A percentile compares a stretch with the other conserved stretches of the same genome.
phyloP scores from a whole-genome alignment of 1,140 invertebrate species.

The Solenopsis invicta region DNA sequence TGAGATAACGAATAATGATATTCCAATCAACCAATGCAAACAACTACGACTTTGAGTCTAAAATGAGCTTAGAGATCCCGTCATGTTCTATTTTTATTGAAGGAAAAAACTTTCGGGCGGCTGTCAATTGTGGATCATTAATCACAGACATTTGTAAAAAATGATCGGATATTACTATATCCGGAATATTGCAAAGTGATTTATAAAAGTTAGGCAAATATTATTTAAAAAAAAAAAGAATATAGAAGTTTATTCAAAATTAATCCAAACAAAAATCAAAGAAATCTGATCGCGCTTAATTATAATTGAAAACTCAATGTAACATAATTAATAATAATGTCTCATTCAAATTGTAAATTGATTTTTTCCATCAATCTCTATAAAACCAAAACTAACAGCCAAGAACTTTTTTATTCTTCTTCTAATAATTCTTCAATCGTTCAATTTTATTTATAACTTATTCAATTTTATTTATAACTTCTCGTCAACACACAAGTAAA shows the following conservation, averaged over 20 bases:
- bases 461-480: too few relatives aligned
- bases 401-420: background rate
- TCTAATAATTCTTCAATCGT: background rate
- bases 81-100: conserved; percentile 48
- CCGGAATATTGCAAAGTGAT: background rate
- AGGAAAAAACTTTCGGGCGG: conserved; percentile 6
- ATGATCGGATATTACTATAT: background rate
- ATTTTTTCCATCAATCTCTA: background rate
- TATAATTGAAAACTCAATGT: conserved; percentile 11
- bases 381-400: background rate
- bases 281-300: background rate
- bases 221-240: too few relatives aligned
- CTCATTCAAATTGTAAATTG: background rate
- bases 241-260: conserved; percentile 11
- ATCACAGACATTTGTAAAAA: conserved; percentile 13
- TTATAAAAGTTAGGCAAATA: too few relatives aligned
- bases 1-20: background rate
- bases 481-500: too few relatives aligned
- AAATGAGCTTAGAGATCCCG: conserved; percentile 17
- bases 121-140: conserved; percentile 22
- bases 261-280: background rate
- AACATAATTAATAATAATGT: background rate
- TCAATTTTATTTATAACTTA: background rate
- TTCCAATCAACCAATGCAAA: background rate
- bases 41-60: conserved; percentile 7